Evolutionary conservation across 2,113 vertebrate genomes (phyloP).

Genomic region (Addax nasomaculatus): DNA sequence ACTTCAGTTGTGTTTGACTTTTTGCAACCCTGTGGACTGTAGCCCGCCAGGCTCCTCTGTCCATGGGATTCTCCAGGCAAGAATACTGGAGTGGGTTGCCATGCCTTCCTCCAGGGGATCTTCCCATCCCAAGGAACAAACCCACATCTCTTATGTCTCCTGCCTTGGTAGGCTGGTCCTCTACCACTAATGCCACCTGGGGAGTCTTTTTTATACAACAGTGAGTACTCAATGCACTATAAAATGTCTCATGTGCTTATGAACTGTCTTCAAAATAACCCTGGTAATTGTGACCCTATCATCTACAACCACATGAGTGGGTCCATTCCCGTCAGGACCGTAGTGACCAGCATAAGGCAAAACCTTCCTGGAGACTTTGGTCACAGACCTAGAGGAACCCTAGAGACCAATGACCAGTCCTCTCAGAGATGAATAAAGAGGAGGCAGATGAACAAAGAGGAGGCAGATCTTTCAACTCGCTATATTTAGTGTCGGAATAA

Average conservation of each 20-base stretch:
- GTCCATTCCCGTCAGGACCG: neutral
- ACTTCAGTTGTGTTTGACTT: neutral
- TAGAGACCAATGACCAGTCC: neutral
- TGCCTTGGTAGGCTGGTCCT: neutral
- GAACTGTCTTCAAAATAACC: neutral
- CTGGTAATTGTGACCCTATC: neutral
- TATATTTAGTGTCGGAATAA: neutral
- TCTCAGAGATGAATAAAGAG: neutral
- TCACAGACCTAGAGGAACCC: neutral
- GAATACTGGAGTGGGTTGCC: neutral
- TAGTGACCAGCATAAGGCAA: neutral
- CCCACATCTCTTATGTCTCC: neutral
- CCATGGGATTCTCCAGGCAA: neutral
- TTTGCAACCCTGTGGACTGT: neutral
- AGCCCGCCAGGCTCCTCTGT: neutral
- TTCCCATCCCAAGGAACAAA: neutral
- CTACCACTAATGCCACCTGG: neutral
- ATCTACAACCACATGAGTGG: neutral
- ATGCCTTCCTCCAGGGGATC: neutral
- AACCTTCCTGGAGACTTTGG: neutral
- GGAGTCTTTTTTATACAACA: neutral
- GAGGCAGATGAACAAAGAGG: neutral
- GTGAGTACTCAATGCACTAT: neutral
- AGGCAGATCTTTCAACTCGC: neutral
- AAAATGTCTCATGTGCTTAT: neutral